Evolutionary conservation across 2,888 invertebrate genomes (phyloP).

Genomic region (Dione vanillae): DNA sequence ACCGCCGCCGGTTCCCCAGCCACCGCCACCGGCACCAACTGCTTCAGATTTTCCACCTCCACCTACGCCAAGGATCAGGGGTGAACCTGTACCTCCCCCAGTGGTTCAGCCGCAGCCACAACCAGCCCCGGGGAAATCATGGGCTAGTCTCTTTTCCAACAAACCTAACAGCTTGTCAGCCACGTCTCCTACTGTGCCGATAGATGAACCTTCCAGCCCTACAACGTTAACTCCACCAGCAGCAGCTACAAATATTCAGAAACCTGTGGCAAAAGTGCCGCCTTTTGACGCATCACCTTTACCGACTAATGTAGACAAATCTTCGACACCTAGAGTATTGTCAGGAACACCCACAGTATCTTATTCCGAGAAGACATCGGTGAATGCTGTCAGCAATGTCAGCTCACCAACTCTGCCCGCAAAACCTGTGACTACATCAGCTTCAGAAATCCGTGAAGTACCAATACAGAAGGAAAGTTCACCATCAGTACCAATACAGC

Average conservation of each 20-base stretch:
- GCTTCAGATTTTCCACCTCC: slow-evolving; percentile 82
- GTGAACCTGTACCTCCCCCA: slow-evolving; percentile 66
- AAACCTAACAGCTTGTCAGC: slow-evolving; percentile 57
- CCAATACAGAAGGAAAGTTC: slow-evolving; percentile 61
- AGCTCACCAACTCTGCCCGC: slow-evolving; percentile 52
- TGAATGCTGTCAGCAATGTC: slow-evolving; percentile 62
- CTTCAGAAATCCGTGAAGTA: slow-evolving; percentile 55
- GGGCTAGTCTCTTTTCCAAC: slow-evolving; percentile 87
- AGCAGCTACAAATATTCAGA: slow-evolving; percentile 66
- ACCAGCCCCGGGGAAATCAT: slow-evolving; percentile 82
- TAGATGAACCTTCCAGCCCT: slow-evolving; percentile 69
- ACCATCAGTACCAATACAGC: slow-evolving; percentile 69
- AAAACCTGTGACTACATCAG: slow-evolving; percentile 52
- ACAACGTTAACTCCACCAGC: slow-evolving; percentile 58
- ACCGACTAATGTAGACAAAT: slow-evolving; percentile 62
- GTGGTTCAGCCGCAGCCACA: slow-evolving; percentile 67
- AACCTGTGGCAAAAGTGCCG: slow-evolving; percentile 86
- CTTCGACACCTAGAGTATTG: slow-evolving; percentile 52
- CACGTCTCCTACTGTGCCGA: slow-evolving; percentile 51
- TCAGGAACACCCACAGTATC: slow-evolving; percentile 56
- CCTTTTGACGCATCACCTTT: slow-evolving; percentile 83
- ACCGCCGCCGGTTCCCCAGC: slow-evolving; percentile 68
- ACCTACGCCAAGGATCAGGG: slow-evolving; percentile 74
- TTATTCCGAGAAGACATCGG: slow-evolving; percentile 72
- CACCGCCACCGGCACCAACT: slow-evolving; percentile 76